A percentile compares a stretch with the other conserved stretches of the same genome.
phyloP scores from a whole-genome alignment of 2,888 invertebrate genomes.

The Fragum sueziense region DNA sequence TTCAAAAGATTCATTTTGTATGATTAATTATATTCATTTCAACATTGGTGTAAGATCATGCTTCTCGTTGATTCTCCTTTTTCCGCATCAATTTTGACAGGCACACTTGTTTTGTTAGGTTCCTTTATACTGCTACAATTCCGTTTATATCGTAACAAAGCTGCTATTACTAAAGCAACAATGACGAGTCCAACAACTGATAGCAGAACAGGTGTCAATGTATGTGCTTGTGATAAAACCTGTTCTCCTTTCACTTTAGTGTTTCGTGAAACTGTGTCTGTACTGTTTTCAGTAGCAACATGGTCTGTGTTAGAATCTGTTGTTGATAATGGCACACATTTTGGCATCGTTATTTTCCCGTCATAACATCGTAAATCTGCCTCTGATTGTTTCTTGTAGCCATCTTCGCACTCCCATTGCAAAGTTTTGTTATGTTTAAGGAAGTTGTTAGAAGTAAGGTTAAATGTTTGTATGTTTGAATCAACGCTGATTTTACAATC shows the following conservation, averaged over 20 bases:
- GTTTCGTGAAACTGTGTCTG: no score
- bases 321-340: neutral
- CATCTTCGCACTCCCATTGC: slow-evolving; percentile 16
- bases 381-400: slow-evolving; percentile 21
- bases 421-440: slow-evolving; percentile 8
- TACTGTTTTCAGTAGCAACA: neutral
- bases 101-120: no score
- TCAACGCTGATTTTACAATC: slow-evolving; percentile 29
- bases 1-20: no score
- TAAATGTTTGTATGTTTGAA: neutral
- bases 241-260: neutral
- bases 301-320: neutral
- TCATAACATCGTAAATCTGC: neutral
- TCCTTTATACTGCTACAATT: no score
- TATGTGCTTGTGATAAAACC: neutral
- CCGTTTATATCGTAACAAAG: no score
- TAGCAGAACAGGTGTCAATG: neutral
- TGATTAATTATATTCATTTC: no score
- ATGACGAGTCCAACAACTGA: no score
- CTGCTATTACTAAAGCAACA: no score
- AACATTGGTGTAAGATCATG: no score
- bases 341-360: slow-evolving; percentile 1
- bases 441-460: slow-evolving; percentile 5
- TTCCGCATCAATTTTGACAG: no score
- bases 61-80: no score